phyloP scores from a whole-genome alignment of 2,113 vertebrate species.

The Phrynosoma platyrhinos region DNA sequence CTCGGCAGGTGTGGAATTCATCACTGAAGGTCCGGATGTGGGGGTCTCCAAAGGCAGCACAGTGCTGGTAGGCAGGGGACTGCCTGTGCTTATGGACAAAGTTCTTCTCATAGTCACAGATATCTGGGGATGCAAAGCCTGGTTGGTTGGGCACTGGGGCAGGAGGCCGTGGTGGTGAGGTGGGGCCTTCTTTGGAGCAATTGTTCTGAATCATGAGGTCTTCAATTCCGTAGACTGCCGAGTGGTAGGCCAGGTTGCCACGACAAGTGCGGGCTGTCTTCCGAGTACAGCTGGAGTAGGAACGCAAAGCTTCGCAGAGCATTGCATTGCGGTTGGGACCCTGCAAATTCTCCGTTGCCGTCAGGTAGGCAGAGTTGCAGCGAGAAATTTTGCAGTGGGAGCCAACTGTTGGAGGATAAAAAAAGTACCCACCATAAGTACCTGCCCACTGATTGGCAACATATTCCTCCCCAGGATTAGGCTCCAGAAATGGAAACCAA shows the following conservation, averaged over 20 bases:
- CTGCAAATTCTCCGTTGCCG: slow-evolving; percentile 80
- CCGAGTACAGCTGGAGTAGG: slow-evolving; percentile 88
- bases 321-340: slow-evolving; percentile 43
- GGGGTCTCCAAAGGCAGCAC: slow-evolving; percentile 90
- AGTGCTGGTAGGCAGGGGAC: slow-evolving; percentile 83
- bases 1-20: slow-evolving; percentile 89
- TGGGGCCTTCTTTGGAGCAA: slow-evolving; percentile 89
- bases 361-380: slow-evolving; percentile 92
- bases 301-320: slow-evolving; percentile 84
- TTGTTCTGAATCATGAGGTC: slow-evolving; percentile 93
- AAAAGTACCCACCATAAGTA: rapidly evolving
- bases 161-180: slow-evolving; percentile 74
- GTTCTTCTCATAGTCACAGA: slow-evolving; percentile 86
- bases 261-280: slow-evolving; percentile 88
- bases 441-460: neutral
- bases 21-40: slow-evolving; percentile 89
- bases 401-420: slow-evolving; percentile 64
- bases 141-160: slow-evolving; percentile 65
- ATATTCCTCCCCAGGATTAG: neutral
- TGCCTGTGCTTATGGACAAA: slow-evolving; percentile 79
- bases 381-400: slow-evolving; percentile 90
- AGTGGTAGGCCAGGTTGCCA: slow-evolving; percentile 91
- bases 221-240: slow-evolving; percentile 93
- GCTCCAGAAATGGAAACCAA: too few species aligned
- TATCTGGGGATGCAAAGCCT: slow-evolving; percentile 46